Conservation (phyloP, 2,888 invertebrate species). For the Phorcus lineatus region DNA sequence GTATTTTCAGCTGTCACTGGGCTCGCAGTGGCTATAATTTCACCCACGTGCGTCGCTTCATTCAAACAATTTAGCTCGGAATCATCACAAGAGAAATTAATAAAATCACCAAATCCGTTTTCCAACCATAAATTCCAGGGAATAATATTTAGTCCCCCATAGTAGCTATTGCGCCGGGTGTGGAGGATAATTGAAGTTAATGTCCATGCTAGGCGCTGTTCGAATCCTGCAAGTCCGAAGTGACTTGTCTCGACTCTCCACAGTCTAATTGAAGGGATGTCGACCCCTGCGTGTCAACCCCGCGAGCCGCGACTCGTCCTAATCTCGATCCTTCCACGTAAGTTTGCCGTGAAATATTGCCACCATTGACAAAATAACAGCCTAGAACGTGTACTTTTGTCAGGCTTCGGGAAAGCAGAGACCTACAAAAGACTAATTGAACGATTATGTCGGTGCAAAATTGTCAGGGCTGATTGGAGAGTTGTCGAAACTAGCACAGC, state of each 20-base stretch:
- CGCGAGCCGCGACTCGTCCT: no score
- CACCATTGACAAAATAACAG: conserved; percentile 11
- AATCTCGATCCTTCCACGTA: neutral
- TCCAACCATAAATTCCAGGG: conserved; percentile 28
- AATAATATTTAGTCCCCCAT: conserved; percentile 24
- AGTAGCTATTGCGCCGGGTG: conserved; percentile 1
- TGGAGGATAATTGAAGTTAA: conserved; percentile 25
- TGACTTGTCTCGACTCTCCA: neutral
- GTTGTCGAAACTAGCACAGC: conserved; percentile 11
- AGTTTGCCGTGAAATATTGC: conserved; percentile 18
- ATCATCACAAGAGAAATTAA: conserved; percentile 30
- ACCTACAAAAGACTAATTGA: conserved; percentile 23
- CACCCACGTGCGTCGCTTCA: conserved; percentile 27
- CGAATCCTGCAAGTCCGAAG: neutral
- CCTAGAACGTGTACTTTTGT: conserved; percentile 11
- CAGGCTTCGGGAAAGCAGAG: neutral
- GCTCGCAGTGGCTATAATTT: conserved; percentile 28
- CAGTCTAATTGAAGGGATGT: conserved; percentile 24
- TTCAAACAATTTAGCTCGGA: conserved; percentile 7
- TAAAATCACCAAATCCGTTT: conserved; percentile 30
- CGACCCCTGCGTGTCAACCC: conserved; percentile 3
- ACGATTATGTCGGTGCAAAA: conserved; percentile 7
- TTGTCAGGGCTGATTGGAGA: conserved; percentile 3
- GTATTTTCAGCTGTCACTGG: conserved; percentile 28
- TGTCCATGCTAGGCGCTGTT: neutral